These are phyloP conservation scores for Camponotus vicinus DNA, from an alignment of 1,140 invertebrate species.

Conservation along the genomic window DNA sequence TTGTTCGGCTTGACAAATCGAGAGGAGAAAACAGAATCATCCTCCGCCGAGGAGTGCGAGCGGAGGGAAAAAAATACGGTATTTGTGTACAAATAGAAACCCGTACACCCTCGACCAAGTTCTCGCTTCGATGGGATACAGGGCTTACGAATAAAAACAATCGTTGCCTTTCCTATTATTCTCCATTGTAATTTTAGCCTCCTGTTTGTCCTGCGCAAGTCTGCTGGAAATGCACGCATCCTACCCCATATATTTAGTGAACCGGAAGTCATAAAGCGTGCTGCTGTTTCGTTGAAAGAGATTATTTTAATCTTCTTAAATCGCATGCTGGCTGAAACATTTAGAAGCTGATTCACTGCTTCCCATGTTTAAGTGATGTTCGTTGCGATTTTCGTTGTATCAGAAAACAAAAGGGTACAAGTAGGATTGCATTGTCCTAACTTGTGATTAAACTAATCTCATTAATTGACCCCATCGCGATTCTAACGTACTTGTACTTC, in stretches of 20 bases:
- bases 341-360: constrained; percentile 47
- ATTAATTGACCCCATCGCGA: background rate
- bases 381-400: background rate
- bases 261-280: constrained; percentile 51
- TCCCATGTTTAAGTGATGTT: constrained; percentile 19
- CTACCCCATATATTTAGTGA: constrained; percentile 44
- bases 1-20: constrained; percentile 39
- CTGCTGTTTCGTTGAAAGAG: constrained; percentile 42
- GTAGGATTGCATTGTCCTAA: background rate
- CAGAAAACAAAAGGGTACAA: background rate
- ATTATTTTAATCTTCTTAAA: constrained; percentile 61
- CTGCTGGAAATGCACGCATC: constrained; percentile 27
- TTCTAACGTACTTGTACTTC: background rate
- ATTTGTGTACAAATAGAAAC: constrained; percentile 6
- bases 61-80: background rate
- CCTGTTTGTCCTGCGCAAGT: background rate
- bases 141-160: constrained; percentile 18
- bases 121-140: background rate
- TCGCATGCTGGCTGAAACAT: constrained; percentile 39
- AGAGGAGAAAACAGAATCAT: constrained; percentile 26
- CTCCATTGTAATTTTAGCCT: constrained; percentile 39
- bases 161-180: background rate
- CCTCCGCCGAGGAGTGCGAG: background rate
- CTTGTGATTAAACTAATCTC: background rate
- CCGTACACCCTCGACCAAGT: background rate